A percentile compares a stretch with the other conserved stretches of the same genome.
These are phyloP conservation scores for Opisthocomus hoazin DNA, from an alignment of 2,113 vertebrate species.

Conservation along the genomic window DNA sequence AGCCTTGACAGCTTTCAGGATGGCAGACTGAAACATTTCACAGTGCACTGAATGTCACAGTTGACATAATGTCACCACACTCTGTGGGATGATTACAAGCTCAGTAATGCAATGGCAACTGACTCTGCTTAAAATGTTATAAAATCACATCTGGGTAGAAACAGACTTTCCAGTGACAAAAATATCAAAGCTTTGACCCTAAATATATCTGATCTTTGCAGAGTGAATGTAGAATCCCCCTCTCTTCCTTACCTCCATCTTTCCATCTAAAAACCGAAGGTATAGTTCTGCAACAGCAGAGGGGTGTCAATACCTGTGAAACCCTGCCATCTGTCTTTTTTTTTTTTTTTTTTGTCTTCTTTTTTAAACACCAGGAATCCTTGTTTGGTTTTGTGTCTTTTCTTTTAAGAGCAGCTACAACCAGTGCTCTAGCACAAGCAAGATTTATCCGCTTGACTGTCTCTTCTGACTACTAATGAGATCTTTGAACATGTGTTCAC, in stretches of 20 bases:
- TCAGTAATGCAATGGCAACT: neutral
- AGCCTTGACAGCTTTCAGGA: neutral
- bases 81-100: neutral
- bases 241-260: neutral
- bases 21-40: neutral
- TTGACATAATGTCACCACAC: neutral
- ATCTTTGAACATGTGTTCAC: slow-evolving; percentile 20
- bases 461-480: slow-evolving; percentile 54
- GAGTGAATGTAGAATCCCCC: neutral
- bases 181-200: neutral
- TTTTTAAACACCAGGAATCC: too few relatives aligned
- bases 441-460: slow-evolving; percentile 6
- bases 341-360: neutral
- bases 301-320: neutral
- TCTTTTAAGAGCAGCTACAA: neutral
- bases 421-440: neutral
- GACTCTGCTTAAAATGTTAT: neutral
- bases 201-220: neutral
- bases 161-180: neutral
- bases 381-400: neutral
- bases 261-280: neutral
- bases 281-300: neutral
- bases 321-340: neutral
- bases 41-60: neutral
- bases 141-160: neutral